Evolutionary conservation across 1,140 invertebrate genomes (phyloP).

Genomic region (Lepidotrigona ventralis): DNA sequence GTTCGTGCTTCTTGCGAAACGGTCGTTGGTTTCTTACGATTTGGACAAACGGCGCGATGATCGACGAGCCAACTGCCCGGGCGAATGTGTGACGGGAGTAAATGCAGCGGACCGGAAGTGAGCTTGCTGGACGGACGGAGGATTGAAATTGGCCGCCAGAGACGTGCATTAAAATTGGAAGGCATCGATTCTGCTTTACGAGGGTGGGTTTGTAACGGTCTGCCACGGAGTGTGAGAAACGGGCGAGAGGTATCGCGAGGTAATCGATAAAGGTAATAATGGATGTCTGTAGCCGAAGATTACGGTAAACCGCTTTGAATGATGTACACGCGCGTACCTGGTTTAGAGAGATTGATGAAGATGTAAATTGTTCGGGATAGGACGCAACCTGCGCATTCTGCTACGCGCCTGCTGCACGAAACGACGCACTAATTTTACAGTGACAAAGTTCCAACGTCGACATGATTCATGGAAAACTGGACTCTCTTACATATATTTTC

Average conservation of each 20-base stretch:
- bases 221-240: neutral
- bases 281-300: slow-evolving; percentile 44
- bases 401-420: neutral
- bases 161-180: slow-evolving; percentile 2
- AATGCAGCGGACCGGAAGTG: neutral
- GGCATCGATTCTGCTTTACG: neutral
- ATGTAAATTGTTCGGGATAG: slow-evolving; percentile 17
- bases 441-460: neutral
- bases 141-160: neutral
- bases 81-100: neutral
- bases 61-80: neutral
- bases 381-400: neutral
- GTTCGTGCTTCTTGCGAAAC: no score
- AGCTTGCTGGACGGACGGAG: no score
- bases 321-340: slow-evolving; percentile 4
- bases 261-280: slow-evolving; percentile 45
- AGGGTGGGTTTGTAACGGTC: no score
- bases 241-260: neutral
- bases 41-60: neutral
- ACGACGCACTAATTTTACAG: slow-evolving; percentile 8
- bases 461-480: no score
- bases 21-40: neutral
- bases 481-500: neutral
- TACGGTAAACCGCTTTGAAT: slow-evolving; percentile 45
- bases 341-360: slow-evolving; percentile 36